Evolutionary conservation across 2,888 invertebrate genomes (phyloP).

Genomic region (Trypoxylon attenuatum): DNA sequence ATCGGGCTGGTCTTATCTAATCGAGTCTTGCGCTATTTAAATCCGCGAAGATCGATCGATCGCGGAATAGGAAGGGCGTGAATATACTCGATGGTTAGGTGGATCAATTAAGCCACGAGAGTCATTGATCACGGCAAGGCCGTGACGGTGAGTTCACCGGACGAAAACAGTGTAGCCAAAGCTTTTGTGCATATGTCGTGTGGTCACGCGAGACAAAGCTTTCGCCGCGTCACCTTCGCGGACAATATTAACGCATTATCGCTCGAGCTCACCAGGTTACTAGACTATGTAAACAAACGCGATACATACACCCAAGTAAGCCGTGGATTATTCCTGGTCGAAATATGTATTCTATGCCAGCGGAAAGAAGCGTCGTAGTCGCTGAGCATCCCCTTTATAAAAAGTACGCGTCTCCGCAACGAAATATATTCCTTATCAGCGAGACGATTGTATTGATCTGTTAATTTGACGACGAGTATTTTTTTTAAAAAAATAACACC

Average conservation of each 20-base stretch:
- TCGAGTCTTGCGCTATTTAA: slow-evolving; percentile 44
- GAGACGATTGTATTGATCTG: too few relatives aligned
- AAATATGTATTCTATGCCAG: too few relatives aligned
- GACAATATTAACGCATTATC: slow-evolving; percentile 23
- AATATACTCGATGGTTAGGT: slow-evolving; percentile 1
- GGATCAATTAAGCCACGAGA: slow-evolving; percentile 33
- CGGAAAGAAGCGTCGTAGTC: too few relatives aligned
- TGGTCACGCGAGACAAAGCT: slow-evolving; percentile 23
- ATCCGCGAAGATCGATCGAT: slow-evolving; percentile 57
- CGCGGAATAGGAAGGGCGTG: neutral
- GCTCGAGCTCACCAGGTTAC: slow-evolving; percentile 22
- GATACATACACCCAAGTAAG: slow-evolving; percentile 5
- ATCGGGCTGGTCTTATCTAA: slow-evolving; percentile 45
- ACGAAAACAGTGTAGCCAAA: slow-evolving; percentile 38
- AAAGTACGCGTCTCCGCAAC: too few relatives aligned
- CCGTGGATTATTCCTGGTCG: neutral
- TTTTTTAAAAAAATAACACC: too few relatives aligned
- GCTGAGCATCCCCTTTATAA: too few relatives aligned
- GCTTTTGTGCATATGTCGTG: slow-evolving; percentile 7
- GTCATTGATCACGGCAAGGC: slow-evolving; percentile 45
- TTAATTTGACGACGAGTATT: too few relatives aligned
- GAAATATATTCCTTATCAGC: too few relatives aligned
- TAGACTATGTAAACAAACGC: slow-evolving; percentile 34
- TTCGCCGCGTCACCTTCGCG: slow-evolving; percentile 17
- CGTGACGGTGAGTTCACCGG: slow-evolving; percentile 17